These are phyloP conservation scores for Callocephalon fimbriatum DNA, from an alignment of 2,113 vertebrate genomes.

Conservation along the genomic window DNA sequence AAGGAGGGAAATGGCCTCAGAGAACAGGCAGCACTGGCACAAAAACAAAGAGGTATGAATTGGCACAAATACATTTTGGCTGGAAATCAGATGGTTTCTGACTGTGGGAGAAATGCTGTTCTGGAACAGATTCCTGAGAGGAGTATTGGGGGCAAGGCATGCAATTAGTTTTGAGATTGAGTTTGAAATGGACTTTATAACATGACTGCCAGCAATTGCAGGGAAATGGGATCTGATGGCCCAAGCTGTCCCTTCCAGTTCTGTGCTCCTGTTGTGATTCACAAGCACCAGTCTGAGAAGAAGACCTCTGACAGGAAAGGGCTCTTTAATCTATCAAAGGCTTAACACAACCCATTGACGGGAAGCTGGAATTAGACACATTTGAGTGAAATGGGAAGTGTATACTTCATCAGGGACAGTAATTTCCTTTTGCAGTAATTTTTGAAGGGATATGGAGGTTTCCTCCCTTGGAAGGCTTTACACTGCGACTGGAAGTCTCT, in stretches of 20 bases:
- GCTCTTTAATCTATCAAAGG: neutral
- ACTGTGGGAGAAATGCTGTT: constrained; percentile 36
- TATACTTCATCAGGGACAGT: neutral
- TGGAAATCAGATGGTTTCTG: constrained; percentile 34
- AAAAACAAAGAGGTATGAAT: constrained; percentile 13
- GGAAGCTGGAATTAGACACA: neutral
- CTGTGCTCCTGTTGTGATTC: neutral
- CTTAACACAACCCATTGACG: neutral
- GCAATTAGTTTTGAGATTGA: constrained; percentile 51
- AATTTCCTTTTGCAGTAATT: neutral
- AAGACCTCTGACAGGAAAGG: neutral
- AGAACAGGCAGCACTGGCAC: constrained; percentile 28
- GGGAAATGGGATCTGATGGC: constrained; percentile 27
- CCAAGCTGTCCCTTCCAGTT: constrained; percentile 5
- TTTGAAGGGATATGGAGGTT: neutral
- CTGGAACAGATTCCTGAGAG: constrained; percentile 51
- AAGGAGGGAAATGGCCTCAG: neutral
- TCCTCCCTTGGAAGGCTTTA: neutral
- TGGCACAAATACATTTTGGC: constrained; percentile 49
- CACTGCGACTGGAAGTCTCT: neutral
- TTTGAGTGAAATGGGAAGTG: neutral
- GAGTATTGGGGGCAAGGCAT: constrained; percentile 4
- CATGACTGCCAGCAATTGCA: constrained; percentile 37
- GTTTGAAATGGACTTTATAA: constrained; percentile 53
- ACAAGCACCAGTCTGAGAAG: neutral